Percentiles rank a stretch among this genome's conserved stretches.
Conservation (phyloP, 2,113 vertebrate species). For the Microcebus ravelobensis region DNA sequence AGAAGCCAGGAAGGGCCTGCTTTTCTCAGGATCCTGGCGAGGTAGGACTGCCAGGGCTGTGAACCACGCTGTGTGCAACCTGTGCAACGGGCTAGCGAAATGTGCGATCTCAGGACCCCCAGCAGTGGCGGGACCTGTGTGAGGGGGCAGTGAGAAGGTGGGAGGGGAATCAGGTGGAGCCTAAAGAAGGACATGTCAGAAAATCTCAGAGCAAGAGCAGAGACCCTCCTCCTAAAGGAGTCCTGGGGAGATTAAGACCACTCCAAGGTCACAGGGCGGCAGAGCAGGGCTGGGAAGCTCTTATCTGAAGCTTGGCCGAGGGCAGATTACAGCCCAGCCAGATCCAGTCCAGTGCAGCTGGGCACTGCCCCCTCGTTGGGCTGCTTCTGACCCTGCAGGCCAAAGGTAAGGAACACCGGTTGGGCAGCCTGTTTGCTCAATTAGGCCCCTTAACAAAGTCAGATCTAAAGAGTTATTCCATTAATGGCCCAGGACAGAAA, state of each 20-base stretch:
- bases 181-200: background rate
- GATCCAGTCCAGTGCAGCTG: conserved; percentile 66
- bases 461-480: conserved; percentile 72
- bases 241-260: background rate
- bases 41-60: background rate
- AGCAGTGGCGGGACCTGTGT: background rate
- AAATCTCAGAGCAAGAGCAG: background rate
- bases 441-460: conserved; percentile 69
- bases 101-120: background rate
- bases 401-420: background rate
- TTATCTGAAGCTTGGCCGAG: conserved; percentile 35
- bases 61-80: background rate
- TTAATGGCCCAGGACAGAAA: conserved; percentile 73
- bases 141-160: background rate
- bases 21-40: background rate
- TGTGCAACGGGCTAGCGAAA: background rate
- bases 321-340: conserved; percentile 61
- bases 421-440: conserved; percentile 31
- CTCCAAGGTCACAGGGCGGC: conserved; percentile 56
- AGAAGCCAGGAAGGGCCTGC: background rate
- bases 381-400: conserved; percentile 47
- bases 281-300: background rate
- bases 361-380: conserved; percentile 22
- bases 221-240: background rate
- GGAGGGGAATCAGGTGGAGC: background rate